Evolutionary conservation across 92 coral and sea anemone species (phyloP).

Genomic region (Bergia sp.): DNA sequence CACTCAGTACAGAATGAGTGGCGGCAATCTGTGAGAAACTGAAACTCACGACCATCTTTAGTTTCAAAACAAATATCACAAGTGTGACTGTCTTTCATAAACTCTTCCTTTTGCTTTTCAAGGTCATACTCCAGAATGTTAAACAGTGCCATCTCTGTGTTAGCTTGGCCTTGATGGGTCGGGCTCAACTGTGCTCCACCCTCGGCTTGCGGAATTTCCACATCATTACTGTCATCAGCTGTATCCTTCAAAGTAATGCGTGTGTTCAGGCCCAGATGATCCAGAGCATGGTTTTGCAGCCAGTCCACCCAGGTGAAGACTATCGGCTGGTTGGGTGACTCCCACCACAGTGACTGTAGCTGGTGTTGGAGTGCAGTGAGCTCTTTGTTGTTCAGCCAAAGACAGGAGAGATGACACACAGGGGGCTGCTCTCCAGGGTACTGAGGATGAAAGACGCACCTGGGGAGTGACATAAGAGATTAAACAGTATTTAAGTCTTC

Average conservation of each 20-base stretch:
- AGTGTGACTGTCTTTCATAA: slow-evolving; percentile 66
- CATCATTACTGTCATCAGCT: slow-evolving; percentile 29
- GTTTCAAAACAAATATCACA: slow-evolving; percentile 92
- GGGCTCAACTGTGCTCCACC: neutral
- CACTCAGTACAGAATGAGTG: slow-evolving; percentile 91
- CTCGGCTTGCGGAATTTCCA: neutral
- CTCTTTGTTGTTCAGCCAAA: slow-evolving; percentile 77
- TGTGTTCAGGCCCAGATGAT: slow-evolving; percentile 60
- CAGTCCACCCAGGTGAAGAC: slow-evolving; percentile 93
- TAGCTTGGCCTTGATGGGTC: slow-evolving; percentile 8
- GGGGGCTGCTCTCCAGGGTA: slow-evolving; percentile 84
- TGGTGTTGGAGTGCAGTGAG: slow-evolving; percentile 58
- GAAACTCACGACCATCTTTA: slow-evolving; percentile 77
- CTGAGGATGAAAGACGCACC: slow-evolving; percentile 69
- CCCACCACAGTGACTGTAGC: slow-evolving; percentile 72
- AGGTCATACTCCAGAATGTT: slow-evolving; percentile 85
- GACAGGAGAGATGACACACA: slow-evolving; percentile 70
- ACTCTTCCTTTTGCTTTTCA: slow-evolving; percentile 66
- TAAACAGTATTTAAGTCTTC: neutral
- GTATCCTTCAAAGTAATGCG: slow-evolving; percentile 63
- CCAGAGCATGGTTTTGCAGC: slow-evolving; percentile 75
- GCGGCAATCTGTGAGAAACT: slow-evolving; percentile 79
- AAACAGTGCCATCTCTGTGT: slow-evolving; percentile 66
- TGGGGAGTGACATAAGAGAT: neutral
- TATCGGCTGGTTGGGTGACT: slow-evolving; percentile 62